Evolutionary conservation across 2,888 invertebrate genomes (phyloP), one percentile per base, ranked within the genome.

Genomic region (Euspilapteryx auroguttella): DNA sequence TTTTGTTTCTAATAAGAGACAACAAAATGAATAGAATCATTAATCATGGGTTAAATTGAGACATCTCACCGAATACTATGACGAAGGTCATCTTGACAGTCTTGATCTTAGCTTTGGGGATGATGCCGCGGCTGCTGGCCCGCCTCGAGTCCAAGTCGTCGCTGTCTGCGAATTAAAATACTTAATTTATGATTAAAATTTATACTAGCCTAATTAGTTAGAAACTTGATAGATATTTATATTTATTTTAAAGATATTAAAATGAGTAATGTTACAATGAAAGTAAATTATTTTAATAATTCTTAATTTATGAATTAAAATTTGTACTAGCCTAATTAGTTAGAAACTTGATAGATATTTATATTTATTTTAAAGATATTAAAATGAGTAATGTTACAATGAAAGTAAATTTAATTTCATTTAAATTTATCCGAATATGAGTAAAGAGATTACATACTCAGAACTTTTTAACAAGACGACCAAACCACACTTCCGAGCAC

Each of bases 41-140:
- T n/a, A n/a, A n/a, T n/a, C n/a, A n/a, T n/a, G n/a, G n/a, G n/a
- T n/a, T n/a, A 4, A 14, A n/a, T 6, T 4, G 25, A 32, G 22
- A 33, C 30, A 12, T 71, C 85, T 83, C 59, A 90, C 92, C 91
- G 45, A 94, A 89, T 33, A 96, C 94, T 45, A 96, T 96, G 41
- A 94, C 94, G 41, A 96, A 88, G 0, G 96, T 96, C 94, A 96
- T 96, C 69, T 96, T 95, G 35, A 96, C 92, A 10, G 94, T 95
- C 78, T 96, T 96, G 44, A 96, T 92, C 76, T 95, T 95, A 17
- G 96, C 96, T 35, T 91, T 83, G 0, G 95, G 95, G 48, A 96
- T 95, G 34, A 95, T 86, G 24, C 95, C 96, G 27, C 94, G 79
- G 13, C 94, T 94, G 53, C 94, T 94, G 1, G 92, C 92, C 25